These are phyloP conservation scores for Philopotamus ludificatus DNA, from an alignment of 1,140 invertebrate species.

Conservation along the genomic window DNA sequence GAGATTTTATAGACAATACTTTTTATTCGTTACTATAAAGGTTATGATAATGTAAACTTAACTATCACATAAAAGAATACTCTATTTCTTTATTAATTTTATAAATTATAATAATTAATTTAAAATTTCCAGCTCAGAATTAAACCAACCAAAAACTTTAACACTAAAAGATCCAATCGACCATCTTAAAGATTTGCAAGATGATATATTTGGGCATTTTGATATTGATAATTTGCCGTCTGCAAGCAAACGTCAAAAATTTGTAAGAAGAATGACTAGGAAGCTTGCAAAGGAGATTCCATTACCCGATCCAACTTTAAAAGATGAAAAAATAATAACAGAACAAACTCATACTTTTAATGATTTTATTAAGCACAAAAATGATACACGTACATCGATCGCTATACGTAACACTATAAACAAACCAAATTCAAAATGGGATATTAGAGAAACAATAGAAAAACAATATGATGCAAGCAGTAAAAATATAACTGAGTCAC, in stretches of 20 bases:
- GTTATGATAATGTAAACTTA: too few relatives aligned
- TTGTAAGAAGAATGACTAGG: slow-evolving; percentile 37
- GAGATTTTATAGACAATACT: too few relatives aligned
- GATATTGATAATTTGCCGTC: slow-evolving; percentile 25
- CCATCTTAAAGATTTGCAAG: slow-evolving; percentile 44
- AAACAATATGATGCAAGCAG: slow-evolving; percentile 6
- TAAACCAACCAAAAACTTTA: not conserved
- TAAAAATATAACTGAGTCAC: not conserved
- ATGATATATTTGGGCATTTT: slow-evolving; percentile 43
- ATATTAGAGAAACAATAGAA: slow-evolving; percentile 30
- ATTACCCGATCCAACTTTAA: slow-evolving; percentile 22
- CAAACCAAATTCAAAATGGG: slow-evolving; percentile 36
- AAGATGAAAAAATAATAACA: slow-evolving; percentile 2
- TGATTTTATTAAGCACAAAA: slow-evolving; percentile 30
- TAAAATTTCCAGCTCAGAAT: too few relatives aligned
- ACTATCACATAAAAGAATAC: too few relatives aligned
- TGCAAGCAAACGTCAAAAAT: slow-evolving; percentile 37
- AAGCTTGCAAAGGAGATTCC: slow-evolving; percentile 25
- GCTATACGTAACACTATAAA: too few relatives aligned
- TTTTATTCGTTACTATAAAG: too few relatives aligned
- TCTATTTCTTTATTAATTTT: not conserved
- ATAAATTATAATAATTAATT: slow-evolving; percentile 24
- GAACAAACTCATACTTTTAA: slow-evolving; percentile 15
- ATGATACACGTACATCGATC: too few relatives aligned
- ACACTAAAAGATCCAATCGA: slow-evolving; percentile 45